These are phyloP conservation scores for Strix occidentalis DNA, from an alignment of 2,797 vertebrate genomes.

Conservation along the genomic window DNA sequence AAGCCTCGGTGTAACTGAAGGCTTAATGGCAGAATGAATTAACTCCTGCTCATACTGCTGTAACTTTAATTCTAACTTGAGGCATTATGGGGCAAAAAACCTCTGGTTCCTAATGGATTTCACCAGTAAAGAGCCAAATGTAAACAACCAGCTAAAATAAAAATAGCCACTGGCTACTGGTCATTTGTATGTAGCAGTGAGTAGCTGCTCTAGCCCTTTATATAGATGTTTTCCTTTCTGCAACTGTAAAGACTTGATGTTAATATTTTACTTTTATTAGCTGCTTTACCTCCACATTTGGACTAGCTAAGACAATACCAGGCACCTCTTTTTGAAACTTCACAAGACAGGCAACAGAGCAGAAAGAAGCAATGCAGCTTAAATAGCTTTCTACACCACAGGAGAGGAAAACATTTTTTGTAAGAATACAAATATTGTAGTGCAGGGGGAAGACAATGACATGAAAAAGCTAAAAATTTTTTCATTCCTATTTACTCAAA, in stretches of 20 bases:
- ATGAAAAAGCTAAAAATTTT: background rate
- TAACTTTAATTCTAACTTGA: slow-evolving; percentile 68
- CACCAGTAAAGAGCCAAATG: background rate
- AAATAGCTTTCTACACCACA: background rate
- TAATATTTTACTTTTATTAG: background rate
- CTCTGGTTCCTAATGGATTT: background rate
- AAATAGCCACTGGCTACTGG: background rate
- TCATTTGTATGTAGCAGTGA: background rate
- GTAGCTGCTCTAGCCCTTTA: background rate
- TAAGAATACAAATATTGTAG: background rate
- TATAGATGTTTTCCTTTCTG: background rate
- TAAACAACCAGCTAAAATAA: slow-evolving; percentile 4
- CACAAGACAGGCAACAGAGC: background rate
- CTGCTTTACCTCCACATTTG: background rate
- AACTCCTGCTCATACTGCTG: slow-evolving; percentile 56
- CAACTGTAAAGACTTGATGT: background rate
- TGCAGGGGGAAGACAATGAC: too few relatives aligned
- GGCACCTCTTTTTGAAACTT: background rate
- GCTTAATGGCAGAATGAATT: slow-evolving; percentile 71
- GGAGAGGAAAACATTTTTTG: background rate
- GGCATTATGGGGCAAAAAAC: slow-evolving; percentile 15
- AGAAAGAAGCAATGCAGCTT: background rate
- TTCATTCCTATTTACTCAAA: background rate
- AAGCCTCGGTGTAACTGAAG: slow-evolving; percentile 61
- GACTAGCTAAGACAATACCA: background rate